Base-by-base conservation (phyloP, 2,113 vertebrate genomes). In the Xyrauchen texanus region DNA sequence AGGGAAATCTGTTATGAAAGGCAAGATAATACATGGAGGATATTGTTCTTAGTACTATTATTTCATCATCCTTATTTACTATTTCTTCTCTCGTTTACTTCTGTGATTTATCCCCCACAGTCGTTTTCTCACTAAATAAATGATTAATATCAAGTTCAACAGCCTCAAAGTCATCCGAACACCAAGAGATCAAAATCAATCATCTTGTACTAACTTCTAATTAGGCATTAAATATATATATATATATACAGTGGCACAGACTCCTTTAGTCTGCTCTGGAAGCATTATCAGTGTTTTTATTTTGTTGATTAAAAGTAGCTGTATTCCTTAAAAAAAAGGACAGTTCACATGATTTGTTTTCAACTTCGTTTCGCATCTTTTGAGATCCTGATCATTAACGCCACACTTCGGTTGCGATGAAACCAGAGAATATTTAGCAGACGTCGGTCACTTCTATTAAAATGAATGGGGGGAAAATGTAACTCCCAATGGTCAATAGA, bases 151-250 rank as follows among this genome's bases (percentile, higher is more conserved):
- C 10, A 55, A 62, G 34, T 42, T 53, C 0, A 73, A 55, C 45
- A 51, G 42, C 68, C 55, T 52, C 13, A 9, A 62, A 68, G 55
- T 73, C 64, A 68, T 6, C n/a, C 6, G 45, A 15, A 70, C 47
- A 62, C 8, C 61, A 55, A 72, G 12, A 72, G 63, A 73, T 73
- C 8, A 67, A 73, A 78, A 68, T 72, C 55, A 81, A 34, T 13
- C 52, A 52, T 64, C 13, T 72, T 65, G 60, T 42, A 65, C 60
- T 76, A 62, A 66, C 61, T 73, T 57, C 71, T 9, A 67, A 42
- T 16, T 61, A 16, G 7, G 75, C 15, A 46, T 34, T 52, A 42
- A 42, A 13, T 64, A 34, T 34, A 34, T 34, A 34, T 34, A 34
- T 34, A 34, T 34, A 34, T 34, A 34, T 34, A 34, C 3, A 34